A percentile compares a stretch with the other conserved stretches of the same genome.
Conservation (phyloP, 1,140 invertebrate species). For the Drosophila serrata region DNA sequence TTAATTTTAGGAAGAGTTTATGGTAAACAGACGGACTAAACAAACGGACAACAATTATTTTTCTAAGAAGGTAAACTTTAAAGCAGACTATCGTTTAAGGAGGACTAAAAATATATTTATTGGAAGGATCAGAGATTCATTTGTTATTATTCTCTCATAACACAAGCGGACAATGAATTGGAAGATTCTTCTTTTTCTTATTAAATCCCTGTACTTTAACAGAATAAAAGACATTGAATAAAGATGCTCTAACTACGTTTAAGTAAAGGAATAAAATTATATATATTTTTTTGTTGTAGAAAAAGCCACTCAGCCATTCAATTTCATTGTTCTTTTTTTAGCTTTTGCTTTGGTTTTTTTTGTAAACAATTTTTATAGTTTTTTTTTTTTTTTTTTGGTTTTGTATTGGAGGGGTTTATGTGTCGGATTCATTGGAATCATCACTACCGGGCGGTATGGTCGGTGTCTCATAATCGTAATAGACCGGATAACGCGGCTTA, state of each 20-base stretch:
- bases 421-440: constrained; percentile 84
- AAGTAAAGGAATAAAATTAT: constrained; percentile 63
- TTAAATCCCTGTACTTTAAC: constrained; percentile 25
- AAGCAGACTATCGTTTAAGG: not conserved
- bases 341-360: constrained; percentile 32
- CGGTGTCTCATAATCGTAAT: constrained; percentile 85
- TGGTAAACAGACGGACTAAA: constrained; percentile 1
- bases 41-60: not conserved
- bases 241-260: constrained; percentile 58
- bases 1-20: not conserved
- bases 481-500: constrained; percentile 84
- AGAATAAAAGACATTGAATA: constrained; percentile 35
- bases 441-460: constrained; percentile 85
- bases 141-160: not conserved
- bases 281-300: constrained; percentile 36
- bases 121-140: not conserved
- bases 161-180: not conserved
- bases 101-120: not conserved
- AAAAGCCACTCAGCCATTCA: constrained; percentile 81
- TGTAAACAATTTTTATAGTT: constrained; percentile 28
- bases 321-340: constrained; percentile 43
- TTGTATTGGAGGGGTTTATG: constrained; percentile 53
- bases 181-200: no score
- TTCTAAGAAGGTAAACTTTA: not conserved
- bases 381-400: constrained; percentile 50